Evolutionary conservation across 2,888 invertebrate species (phyloP), one percentile per base, ranked within the genome.

Genomic region (Synanthedon vespiformis): DNA sequence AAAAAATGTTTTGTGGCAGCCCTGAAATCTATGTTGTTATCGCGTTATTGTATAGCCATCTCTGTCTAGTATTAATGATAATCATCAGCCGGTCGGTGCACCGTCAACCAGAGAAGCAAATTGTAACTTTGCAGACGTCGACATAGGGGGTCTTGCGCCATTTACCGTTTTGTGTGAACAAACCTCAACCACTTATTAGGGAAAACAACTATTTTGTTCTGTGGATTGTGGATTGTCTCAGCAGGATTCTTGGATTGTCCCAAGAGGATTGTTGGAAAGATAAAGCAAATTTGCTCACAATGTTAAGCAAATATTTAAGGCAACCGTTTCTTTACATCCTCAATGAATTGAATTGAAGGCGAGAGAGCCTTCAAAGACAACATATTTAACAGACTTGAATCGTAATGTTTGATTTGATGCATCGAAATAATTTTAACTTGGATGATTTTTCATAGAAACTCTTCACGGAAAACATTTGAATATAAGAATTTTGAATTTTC

Each of bases 61-160:
- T 63, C 64, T 58, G 56, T 76, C 70, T 67, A 70, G 61, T 63
- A 61, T 58, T 80, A 80, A 84, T 82, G 80, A 79, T 76, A 74
- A 78, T 77, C 77, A 80, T 80, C 76, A 72, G 62, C 61, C 65
- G 58, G 57, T 55, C 60, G 61, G 67, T 68, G 56, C 53, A 57
- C 60, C 62, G 72, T 74, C 78, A 73, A 69, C 67, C 66, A 61
- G 64, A 64, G 64, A 34, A 69, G 74, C 71, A 79, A 78, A 78
- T 77, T 77, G 78, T 77, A 73, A 65, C 63, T 71, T 68, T 60
- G 69, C 64, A 34, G 56, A 62, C 62, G 57, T 54, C 59, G 57
- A 61, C 55, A 48, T 51, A 54, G 57, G 57, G 44, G 57, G 55
- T 52, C 55, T 52, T 49, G 48, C 52, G 41, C 44, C n/a, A 34